Base-by-base conservation (phyloP, 2,888 invertebrate genomes). In the Microctonus brassicae region DNA sequence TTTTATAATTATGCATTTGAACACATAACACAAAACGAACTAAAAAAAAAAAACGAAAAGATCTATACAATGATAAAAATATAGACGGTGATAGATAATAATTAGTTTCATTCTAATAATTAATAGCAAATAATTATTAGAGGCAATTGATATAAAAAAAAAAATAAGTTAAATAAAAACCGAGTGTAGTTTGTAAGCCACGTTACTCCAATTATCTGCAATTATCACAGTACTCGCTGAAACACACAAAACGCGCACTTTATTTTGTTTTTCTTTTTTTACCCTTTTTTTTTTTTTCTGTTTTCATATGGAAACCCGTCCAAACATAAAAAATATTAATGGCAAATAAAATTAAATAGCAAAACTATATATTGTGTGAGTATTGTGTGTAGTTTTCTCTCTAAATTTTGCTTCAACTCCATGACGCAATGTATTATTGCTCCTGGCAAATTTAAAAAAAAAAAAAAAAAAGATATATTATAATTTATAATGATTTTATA, bases 191-290 rank as follows among this genome's bases (percentile, higher is more conserved):
- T 73, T 82, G 42, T 47, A 84, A 86, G 82, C 83, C 84, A 84
- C 78, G 81, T 84, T 85, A 85, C 78, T 80, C 84, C 86, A 86
- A 84, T 84, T 83, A 85, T 84, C 81, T 84, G 85, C 86, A 87
- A 86, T 58, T 87, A 87, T 87, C 87, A 87, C 87, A 87, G 87
- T 87, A 87, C 82, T 87, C 85, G 83, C 82, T 85, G 84, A 86
- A 86, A 86, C 81, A 83, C 84, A 83, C 81, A 82, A 83, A 83
- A 83, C 81, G 78, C 79, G 74, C 80, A 81, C 63, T 33, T 68
- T 66, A n/a, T 26, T 63, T 39, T 26, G 39, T 42, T 53, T 55
- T 61, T 42, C 52, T 29, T 36, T 3, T 60, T 52, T 42, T 20
- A 17, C 26, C 47, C 22, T 60, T 34, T 20, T 52, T 34, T 67